Evolutionary conservation across 2,888 invertebrate species (phyloP).

Genomic region (Uropetala carovei): DNA sequence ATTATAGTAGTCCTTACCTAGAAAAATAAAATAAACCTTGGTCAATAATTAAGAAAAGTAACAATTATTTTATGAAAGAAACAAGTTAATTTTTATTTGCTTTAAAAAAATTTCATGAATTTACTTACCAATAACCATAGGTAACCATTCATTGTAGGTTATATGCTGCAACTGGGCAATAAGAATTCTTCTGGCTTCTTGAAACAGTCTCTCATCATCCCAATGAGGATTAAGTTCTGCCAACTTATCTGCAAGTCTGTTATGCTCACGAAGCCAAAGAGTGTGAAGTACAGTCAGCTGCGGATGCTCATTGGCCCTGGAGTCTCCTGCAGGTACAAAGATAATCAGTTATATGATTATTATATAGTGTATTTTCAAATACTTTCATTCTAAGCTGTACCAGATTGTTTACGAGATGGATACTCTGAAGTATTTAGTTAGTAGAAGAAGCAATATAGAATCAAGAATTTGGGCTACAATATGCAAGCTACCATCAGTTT

Average conservation of each 20-base stretch:
- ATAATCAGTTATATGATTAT: background rate
- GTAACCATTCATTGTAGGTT: constrained; percentile 87
- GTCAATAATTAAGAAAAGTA: background rate
- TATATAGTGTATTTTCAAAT: background rate
- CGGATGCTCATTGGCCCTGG: constrained; percentile 76
- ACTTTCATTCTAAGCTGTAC: background rate
- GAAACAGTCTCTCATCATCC: constrained; percentile 77
- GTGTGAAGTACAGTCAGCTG: constrained; percentile 76
- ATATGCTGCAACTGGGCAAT: constrained; percentile 88
- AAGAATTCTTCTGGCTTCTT: constrained; percentile 84
- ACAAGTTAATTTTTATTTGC: background rate
- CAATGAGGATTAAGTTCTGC: constrained; percentile 75
- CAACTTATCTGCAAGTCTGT: constrained; percentile 75
- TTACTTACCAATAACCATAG: constrained; percentile 81
- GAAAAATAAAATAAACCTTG: background rate
- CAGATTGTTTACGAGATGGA: too few species aligned
- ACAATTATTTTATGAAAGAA: background rate
- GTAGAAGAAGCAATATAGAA: too few species aligned
- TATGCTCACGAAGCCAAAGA: constrained; percentile 76
- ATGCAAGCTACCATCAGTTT: too few species aligned
- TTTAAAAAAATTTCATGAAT: background rate
- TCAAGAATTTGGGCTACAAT: too few species aligned
- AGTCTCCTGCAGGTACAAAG: constrained; percentile 73
- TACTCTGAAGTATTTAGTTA: too few species aligned
- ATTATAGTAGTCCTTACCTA: background rate